phyloP scores from a whole-genome alignment of 2,113 vertebrate genomes.

The Struthio camelus region DNA sequence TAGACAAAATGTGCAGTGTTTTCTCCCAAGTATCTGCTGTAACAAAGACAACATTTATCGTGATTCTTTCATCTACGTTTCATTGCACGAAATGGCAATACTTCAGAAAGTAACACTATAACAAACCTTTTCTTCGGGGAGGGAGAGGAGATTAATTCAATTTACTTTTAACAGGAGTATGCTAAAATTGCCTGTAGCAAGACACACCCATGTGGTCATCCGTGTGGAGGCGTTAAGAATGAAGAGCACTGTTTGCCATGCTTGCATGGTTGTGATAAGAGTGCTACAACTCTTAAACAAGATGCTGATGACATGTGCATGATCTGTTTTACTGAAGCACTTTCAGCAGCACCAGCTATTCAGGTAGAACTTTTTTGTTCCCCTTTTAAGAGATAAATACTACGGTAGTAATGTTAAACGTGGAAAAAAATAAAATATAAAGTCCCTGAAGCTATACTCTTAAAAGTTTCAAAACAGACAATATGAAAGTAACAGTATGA shows the following conservation, averaged over 20 bases:
- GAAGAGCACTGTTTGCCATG: slow-evolving; percentile 94
- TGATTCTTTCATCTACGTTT: not conserved
- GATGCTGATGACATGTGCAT: slow-evolving; percentile 99
- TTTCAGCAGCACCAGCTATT: slow-evolving; percentile 95
- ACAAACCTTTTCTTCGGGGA: not conserved
- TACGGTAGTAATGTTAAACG: not conserved
- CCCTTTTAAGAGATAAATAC: not conserved
- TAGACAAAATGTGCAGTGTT: not conserved
- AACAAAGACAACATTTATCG: not conserved
- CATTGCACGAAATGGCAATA: not conserved
- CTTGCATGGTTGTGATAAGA: slow-evolving; percentile 95
- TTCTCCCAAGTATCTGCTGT: not conserved
- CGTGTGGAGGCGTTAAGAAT: slow-evolving; percentile 94
- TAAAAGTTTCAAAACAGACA: not conserved
- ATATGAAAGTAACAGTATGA: no score
- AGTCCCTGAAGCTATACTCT: not conserved
- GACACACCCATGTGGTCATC: slow-evolving; percentile 94
- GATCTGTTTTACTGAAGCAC: slow-evolving; percentile 98
- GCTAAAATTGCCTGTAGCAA: slow-evolving; percentile 95
- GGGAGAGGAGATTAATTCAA: not conserved
- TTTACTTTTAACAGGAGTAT: slow-evolving; percentile 84
- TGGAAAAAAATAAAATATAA: not conserved
- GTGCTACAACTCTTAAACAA: slow-evolving; percentile 87
- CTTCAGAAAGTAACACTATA: not conserved
- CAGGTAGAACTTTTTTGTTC: slow-evolving; percentile 78